Evolutionary conservation across 1,140 invertebrate genomes (phyloP).

Genomic region (Bombus pascuorum): DNA sequence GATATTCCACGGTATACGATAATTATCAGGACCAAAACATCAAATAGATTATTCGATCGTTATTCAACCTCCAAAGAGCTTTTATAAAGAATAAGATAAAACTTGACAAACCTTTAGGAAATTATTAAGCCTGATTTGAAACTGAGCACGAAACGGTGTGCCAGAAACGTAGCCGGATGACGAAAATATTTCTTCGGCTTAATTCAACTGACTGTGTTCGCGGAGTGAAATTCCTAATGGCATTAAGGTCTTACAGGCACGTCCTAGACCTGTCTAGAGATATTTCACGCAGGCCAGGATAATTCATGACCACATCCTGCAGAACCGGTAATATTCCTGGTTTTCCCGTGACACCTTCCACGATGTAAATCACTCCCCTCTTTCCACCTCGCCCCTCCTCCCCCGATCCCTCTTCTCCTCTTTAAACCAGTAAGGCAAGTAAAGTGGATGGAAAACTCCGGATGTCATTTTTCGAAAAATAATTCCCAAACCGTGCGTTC

Average conservation of each 20-base stretch:
- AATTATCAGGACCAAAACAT: too few relatives aligned
- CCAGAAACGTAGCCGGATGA: background rate
- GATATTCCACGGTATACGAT: too few relatives aligned
- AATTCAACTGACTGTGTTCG: conserved; percentile 21
- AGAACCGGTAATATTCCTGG: conserved; percentile 62
- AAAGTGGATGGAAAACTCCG: conserved; percentile 54
- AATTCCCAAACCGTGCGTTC: conserved; percentile 33
- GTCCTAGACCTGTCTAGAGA: conserved; percentile 55
- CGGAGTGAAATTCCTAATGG: conserved; percentile 52
- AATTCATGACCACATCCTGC: conserved; percentile 63
- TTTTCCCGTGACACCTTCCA: conserved; percentile 43
- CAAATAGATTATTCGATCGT: too few relatives aligned
- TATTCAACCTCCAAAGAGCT: too few relatives aligned
- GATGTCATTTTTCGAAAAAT: conserved; percentile 55
- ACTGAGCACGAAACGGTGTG: background rate
- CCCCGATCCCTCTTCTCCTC: background rate
- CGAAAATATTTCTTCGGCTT: conserved; percentile 32
- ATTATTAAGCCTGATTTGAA: too few relatives aligned
- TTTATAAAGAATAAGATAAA: too few relatives aligned
- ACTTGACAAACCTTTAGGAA: too few relatives aligned
- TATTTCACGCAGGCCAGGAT: conserved; percentile 56
- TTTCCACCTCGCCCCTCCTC: too few relatives aligned
- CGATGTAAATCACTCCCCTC: conserved; percentile 61
- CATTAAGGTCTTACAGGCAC: conserved; percentile 52
- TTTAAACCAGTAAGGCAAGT: background rate